A percentile compares a stretch with the other conserved stretches of the same genome.
Conservation (phyloP, 2,113 vertebrate genomes). For the Eidolon helvum region DNA sequence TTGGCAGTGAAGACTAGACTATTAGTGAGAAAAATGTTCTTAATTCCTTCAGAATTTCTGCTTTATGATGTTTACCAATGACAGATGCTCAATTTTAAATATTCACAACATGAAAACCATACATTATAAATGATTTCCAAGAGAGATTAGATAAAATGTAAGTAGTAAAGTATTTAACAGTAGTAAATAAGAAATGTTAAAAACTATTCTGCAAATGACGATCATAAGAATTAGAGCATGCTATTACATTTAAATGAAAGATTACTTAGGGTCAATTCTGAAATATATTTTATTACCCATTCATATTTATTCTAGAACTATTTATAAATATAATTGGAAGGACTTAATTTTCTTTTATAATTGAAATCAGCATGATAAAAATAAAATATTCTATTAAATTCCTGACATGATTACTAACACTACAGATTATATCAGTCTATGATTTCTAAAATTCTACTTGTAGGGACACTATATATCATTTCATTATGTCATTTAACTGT, state of each 20-base stretch:
- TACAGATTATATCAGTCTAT: background rate
- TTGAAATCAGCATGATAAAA: background rate
- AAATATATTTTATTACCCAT: background rate
- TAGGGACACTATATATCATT: background rate
- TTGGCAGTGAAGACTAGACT: background rate
- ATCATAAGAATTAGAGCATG: background rate
- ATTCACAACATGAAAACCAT: constrained; percentile 54
- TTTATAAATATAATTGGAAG: background rate
- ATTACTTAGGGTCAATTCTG: background rate
- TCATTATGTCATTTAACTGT: background rate
- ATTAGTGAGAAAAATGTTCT: background rate
- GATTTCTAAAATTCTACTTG: background rate
- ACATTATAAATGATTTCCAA: constrained; percentile 55
- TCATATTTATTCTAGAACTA: background rate
- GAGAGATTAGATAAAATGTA: background rate
- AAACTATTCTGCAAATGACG: background rate
- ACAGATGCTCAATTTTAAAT: constrained; percentile 61
- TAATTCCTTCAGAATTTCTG: constrained; percentile 61
- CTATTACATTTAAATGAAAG: background rate
- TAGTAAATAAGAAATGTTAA: background rate
- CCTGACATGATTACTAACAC: background rate
- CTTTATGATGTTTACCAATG: constrained; percentile 53
- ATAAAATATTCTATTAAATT: background rate
- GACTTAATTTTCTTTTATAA: background rate
- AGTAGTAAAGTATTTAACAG: background rate